Base-by-base conservation (phyloP, 2,113 vertebrate genomes). In the Neogobius melanostomus region DNA sequence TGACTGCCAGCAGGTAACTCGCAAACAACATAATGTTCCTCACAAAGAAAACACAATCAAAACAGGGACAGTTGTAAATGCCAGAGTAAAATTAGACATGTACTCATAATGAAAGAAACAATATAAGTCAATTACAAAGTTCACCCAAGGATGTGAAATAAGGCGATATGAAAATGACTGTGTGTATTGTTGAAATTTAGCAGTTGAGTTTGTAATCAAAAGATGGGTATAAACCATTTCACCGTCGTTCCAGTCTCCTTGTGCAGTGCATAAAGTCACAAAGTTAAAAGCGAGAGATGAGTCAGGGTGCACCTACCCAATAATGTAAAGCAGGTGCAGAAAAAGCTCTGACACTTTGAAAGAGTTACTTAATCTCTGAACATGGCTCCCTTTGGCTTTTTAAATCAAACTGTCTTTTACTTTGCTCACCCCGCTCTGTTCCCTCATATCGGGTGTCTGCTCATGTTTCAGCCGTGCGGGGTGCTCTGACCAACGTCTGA, bases 401-500 rank as follows among this genome's bases (percentile, higher is more conserved):
- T 7, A 21, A 69, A 71, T 43, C 3, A 53, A 54, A 7, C 36
- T n/a, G 43, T 46, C 17, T 54, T 66, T 57, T 8, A 21, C 67
- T 52, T 67, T 66, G 66, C 49, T 44, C 43, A 21, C 51, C 43
- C 52, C 68, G 11, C 36, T 44, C 59, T 16, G 42, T 61, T 47
- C 74, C 67, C 71, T 74, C 47, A 68, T 81, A 75, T 88, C 81
- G 59, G 68, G 56, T 85, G 76, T 85, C 86, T 70, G 84, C 88
- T 89, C 89, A 86, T 60, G 67, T 92, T 89, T 88, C 87, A 81
- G 84, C 28, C 57, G 75, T 56, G 52, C 17, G 78, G 66, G 74
- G 84, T 82, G 87, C 84, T 87, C 67, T 85, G 89, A 80, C 82
- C 84, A 80, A 87, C 46, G 67, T 84, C 88, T 91, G 89, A 91